These are phyloP conservation scores for Euzetes globulus DNA, from an alignment of 2,888 invertebrate genomes.

Conservation along the genomic window DNA sequence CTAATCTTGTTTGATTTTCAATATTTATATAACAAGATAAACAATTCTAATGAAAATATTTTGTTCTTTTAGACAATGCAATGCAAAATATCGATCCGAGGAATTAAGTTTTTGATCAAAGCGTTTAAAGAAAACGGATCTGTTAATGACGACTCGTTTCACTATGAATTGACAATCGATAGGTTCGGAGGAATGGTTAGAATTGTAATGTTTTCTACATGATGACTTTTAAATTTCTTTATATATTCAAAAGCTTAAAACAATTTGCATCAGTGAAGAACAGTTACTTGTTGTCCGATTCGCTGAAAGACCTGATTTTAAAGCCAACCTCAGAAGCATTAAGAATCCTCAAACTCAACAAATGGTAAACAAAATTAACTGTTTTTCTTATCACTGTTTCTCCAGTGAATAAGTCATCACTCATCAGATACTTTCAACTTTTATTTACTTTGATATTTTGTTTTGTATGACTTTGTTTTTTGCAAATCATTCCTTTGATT, in stretches of 20 bases:
- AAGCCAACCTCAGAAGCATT: background rate
- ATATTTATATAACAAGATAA: too few relatives aligned
- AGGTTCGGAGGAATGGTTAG: slow-evolving; percentile 26
- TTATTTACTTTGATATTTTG: background rate
- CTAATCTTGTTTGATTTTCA: too few relatives aligned
- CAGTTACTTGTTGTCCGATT: slow-evolving; percentile 1
- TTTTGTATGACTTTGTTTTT: background rate
- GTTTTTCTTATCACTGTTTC: background rate
- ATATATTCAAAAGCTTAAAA: background rate
- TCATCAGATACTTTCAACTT: background rate
- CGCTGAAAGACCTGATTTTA: slow-evolving; percentile 18
- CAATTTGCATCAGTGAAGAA: slow-evolving; percentile 11
- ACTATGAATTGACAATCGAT: slow-evolving; percentile 10
- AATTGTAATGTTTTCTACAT: background rate
- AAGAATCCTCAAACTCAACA: slow-evolving; percentile 10
- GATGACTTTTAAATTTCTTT: background rate
- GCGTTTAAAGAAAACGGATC: background rate
- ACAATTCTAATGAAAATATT: background rate
- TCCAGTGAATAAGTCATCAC: background rate
- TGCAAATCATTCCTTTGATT: background rate
- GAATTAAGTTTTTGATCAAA: background rate
- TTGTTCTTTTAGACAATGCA: background rate
- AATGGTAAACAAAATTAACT: slow-evolving; percentile 11
- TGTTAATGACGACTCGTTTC: background rate
- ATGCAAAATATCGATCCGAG: background rate